A percentile compares a stretch with the other conserved stretches of the same genome.
Evolutionary conservation across 1,140 invertebrate species (phyloP).

Genomic region (Tetramorium simillimum): DNA sequence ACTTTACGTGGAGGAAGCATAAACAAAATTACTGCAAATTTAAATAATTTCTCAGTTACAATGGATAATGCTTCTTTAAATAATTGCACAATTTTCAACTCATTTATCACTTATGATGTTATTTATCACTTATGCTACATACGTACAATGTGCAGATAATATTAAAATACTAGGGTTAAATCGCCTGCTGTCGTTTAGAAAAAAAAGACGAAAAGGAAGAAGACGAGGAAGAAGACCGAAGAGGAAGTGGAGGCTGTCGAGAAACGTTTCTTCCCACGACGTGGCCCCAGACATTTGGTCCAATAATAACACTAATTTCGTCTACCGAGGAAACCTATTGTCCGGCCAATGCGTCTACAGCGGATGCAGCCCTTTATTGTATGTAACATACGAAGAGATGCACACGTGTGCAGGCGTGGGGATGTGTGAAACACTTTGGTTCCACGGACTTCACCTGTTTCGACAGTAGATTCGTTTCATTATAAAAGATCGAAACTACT

Average conservation of each 20-base stretch:
- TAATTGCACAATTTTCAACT: not conserved
- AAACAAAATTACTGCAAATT: not conserved
- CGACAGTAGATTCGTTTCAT: constrained; percentile 38
- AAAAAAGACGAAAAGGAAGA: constrained; percentile 15
- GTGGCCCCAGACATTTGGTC: constrained; percentile 83
- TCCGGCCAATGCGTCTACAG: constrained; percentile 79
- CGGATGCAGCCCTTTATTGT: constrained; percentile 81
- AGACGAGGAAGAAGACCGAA: constrained; percentile 60
- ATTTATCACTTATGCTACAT: not conserved
- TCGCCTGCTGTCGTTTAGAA: constrained; percentile 38
- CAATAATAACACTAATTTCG: constrained; percentile 85
- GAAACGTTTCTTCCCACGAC: constrained; percentile 82
- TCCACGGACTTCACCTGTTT: constrained; percentile 69
- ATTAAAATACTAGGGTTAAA: constrained; percentile 25
- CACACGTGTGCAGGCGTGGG: constrained; percentile 62
- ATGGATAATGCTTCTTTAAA: not conserved
- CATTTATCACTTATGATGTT: not conserved
- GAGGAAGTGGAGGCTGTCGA: constrained; percentile 70
- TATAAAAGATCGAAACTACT: constrained; percentile 47
- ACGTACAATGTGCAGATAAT: not conserved
- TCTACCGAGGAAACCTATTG: constrained; percentile 83
- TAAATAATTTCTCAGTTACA: not conserved
- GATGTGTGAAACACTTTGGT: constrained; percentile 62
- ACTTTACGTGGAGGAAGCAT: not conserved
- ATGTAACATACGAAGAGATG: constrained; percentile 63